Percentiles rank a stretch among this genome's conserved stretches.
phyloP scores from a whole-genome alignment of 2,888 invertebrate genomes.

The Tiphia femorata region DNA sequence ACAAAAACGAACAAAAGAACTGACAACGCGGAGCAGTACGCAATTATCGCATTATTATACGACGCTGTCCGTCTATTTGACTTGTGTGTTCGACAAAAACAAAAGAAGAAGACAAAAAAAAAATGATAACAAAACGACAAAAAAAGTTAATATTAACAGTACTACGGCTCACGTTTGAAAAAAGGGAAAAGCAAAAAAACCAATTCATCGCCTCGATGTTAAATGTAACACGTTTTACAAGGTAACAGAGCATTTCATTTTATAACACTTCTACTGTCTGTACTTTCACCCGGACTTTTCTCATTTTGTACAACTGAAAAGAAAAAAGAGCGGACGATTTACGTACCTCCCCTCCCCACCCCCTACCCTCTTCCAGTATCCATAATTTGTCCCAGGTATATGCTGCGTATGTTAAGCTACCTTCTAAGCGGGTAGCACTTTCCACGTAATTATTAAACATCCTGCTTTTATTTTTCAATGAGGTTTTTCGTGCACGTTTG shows the following conservation, averaged over 20 bases:
- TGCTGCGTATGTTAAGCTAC: background rate
- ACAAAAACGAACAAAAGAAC: constrained; percentile 12
- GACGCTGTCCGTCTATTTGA: constrained; percentile 5
- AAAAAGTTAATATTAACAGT: constrained; percentile 29
- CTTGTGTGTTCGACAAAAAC: constrained; percentile 23
- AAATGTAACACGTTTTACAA: constrained; percentile 56
- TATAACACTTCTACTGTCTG: constrained; percentile 52
- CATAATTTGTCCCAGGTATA: background rate
- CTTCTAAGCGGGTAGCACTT: background rate
- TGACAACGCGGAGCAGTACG: constrained; percentile 6
- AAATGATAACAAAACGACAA: constrained; percentile 29
- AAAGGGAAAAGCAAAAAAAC: too few relatives aligned
- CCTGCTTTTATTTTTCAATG: too few relatives aligned
- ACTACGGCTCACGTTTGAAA: constrained; percentile 47
- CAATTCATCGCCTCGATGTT: constrained; percentile 54
- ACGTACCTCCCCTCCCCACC: too few relatives aligned
- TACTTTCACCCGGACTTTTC: constrained; percentile 48
- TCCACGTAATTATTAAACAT: too few relatives aligned
- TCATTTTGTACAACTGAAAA: constrained; percentile 19
- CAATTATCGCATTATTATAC: constrained; percentile 6
- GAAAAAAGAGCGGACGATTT: too few relatives aligned
- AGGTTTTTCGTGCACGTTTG: too few relatives aligned
- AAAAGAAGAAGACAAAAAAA: constrained; percentile 14
- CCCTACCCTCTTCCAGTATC: too few relatives aligned
- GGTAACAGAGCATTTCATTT: constrained; percentile 56